phyloP scores from a whole-genome alignment of 2,888 invertebrate genomes.

The Horisme vitalbata region DNA sequence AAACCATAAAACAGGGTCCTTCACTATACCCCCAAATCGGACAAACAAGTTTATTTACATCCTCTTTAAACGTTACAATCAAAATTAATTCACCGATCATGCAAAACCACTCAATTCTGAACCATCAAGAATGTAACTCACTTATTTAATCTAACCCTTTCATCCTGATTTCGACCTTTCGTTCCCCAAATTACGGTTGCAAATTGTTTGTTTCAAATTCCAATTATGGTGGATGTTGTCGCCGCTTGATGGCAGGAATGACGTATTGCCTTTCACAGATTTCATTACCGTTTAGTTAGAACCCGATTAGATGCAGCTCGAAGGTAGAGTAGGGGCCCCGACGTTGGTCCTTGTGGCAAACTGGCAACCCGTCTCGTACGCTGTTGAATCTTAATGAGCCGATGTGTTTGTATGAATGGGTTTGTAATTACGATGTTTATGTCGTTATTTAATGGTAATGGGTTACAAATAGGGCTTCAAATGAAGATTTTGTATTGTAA shows the following conservation, averaged over 20 bases:
- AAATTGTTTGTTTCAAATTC: constrained; percentile 22
- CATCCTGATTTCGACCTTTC: constrained; percentile 18
- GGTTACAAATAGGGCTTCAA: constrained; percentile 15
- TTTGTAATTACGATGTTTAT: constrained; percentile 22
- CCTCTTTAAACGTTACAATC: constrained; percentile 11
- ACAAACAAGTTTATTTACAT: constrained; percentile 1
- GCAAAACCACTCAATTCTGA: constrained; percentile 27
- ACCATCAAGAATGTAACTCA: constrained; percentile 23
- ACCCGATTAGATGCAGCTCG: constrained; percentile 19
- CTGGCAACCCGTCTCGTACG: constrained; percentile 10
- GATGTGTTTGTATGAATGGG: constrained; percentile 25
- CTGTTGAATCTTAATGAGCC: constrained; percentile 25
- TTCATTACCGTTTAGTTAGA: constrained; percentile 32
- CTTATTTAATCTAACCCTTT: constrained; percentile 17
- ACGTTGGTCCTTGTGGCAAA: constrained; percentile 19
- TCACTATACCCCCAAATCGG: too few species aligned
- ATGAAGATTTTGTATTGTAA: constrained; percentile 1
- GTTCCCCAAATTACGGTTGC: constrained; percentile 14
- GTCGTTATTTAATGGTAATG: constrained; percentile 20
- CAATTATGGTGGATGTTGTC: constrained; percentile 27
- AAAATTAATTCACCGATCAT: constrained; percentile 27
- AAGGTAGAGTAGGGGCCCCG: constrained; percentile 14
- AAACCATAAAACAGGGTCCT: too few species aligned
- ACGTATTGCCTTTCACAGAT: constrained; percentile 32
- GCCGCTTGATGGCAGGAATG: constrained; percentile 23